Percentiles rank a stretch among this genome's conserved stretches.
Conservation (phyloP, 2,888 invertebrate genomes). For the Parapristionchus giblindavisi region DNA sequence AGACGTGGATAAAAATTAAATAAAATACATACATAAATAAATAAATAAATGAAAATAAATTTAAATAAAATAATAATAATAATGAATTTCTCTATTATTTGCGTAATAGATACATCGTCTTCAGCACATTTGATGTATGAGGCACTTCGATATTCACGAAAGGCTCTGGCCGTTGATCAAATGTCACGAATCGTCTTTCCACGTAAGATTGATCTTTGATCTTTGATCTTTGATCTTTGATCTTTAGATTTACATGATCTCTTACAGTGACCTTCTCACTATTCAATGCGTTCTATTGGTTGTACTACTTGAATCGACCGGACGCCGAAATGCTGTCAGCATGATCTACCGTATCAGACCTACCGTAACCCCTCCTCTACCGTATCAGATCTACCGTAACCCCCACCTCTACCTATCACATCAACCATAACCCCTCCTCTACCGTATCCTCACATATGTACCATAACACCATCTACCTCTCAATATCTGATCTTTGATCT, state of each 20-base stretch:
- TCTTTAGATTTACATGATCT: not conserved
- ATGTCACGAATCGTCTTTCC: conserved; percentile 58
- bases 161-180: conserved; percentile 59
- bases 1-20: too few species aligned
- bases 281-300: conserved; percentile 63
- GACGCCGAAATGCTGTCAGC: conserved; percentile 4
- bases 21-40: too few species aligned
- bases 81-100: too few species aligned
- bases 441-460: not conserved
- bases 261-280: conserved; percentile 55
- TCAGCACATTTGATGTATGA: conserved; percentile 53
- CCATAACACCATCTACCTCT: not conserved
- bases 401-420: too few species aligned
- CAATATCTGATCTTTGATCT: conserved; percentile 11
- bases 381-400: not conserved
- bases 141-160: conserved; percentile 47
- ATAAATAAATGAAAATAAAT: too few species aligned
- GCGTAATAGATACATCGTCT: too few species aligned
- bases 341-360: not conserved
- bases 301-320: conserved; percentile 55
- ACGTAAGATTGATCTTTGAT: conserved; percentile 43
- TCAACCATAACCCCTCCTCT: not conserved
- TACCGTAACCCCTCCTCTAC: not conserved
- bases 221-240: not conserved
- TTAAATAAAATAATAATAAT: too few species aligned